Evolutionary conservation across 2,113 vertebrate species (phyloP), one percentile per base, ranked within the genome.

Genomic region (Isichthys henryi): DNA sequence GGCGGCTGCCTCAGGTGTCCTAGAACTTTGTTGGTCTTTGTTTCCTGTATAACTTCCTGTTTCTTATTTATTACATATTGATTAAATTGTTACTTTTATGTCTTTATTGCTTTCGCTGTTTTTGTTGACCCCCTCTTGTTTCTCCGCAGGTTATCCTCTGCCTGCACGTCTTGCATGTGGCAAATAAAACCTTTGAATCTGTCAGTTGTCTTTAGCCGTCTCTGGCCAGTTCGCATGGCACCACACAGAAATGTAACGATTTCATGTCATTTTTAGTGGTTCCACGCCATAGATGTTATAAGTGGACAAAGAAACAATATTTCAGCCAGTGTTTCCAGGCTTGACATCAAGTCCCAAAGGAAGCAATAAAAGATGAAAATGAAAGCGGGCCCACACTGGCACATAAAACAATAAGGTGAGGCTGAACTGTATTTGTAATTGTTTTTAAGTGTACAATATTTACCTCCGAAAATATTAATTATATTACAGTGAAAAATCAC

Each of bases 251-350:
- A 85, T 50, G 74, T 23, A 85, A 88, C 46, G 19, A 74, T 88
- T 84, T 89, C 88, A 35, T 85, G 43, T 9, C 39, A n/a, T 88
- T 56, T 77, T 89, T 48, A 86, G 89, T 58, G 58, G 82, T 82
- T 77, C 85, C 77, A 49, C 58, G 77, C 49, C 50, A 50, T 74
- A 31, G 48, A 82, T 50, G 21, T n/a, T 56, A 86, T n/a, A 80
- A 80, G 31, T 43, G 74, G 52, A 13, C 10, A 39, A 48, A 23
- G 35, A 23, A 89, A 49, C 70, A 35, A 87, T 43, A 74, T 66
- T 83, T 88, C 52, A 56, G 87, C 45, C 31, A 45, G 19, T 88
- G 58, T 82, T 49, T 52, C 9, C 23, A 53, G 80, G 27, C 3
- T 48, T 3, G 6, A 39, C 11, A 70, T 62, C 4, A 1, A 15